Evolutionary conservation across 2,797 vertebrate genomes (phyloP).

Genomic region (Odontamblyopus rebecca): DNA sequence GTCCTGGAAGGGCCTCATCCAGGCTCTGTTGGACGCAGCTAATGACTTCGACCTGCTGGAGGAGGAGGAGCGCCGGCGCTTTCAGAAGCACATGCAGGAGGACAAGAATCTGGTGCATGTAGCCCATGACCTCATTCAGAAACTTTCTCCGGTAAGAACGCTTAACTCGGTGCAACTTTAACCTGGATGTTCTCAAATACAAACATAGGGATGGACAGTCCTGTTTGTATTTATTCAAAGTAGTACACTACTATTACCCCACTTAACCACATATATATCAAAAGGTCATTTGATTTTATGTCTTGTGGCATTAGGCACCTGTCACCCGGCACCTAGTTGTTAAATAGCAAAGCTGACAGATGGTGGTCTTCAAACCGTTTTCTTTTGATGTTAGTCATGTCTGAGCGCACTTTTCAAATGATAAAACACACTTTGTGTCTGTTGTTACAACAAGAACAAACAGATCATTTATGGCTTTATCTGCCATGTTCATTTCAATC

Average conservation of each 20-base stretch:
- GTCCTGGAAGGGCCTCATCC: conserved; percentile 96
- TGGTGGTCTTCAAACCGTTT: no score
- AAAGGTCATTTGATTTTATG: background rate
- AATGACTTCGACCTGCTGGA: conserved; percentile 94
- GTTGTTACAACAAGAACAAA: no score
- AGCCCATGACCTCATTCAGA: conserved; percentile 97
- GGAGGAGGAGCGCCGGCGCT: conserved; percentile 92
- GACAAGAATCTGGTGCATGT: conserved; percentile 96
- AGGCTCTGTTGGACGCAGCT: conserved; percentile 92
- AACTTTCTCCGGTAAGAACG: conserved; percentile 90
- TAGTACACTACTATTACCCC: background rate
- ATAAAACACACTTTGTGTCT: no score
- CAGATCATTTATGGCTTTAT: no score
- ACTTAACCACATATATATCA: background rate
- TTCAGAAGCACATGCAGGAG: conserved; percentile 92
- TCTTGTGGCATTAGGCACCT: no score
- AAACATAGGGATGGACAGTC: background rate
- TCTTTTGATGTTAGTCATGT: no score
- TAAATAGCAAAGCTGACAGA: no score
- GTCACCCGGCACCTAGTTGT: no score
- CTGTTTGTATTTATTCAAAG: background rate
- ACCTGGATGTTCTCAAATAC: conserved; percentile 24
- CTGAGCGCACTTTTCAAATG: no score
- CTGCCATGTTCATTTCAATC: no score
- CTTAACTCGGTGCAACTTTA: conserved; percentile 5